Percentiles rank a stretch among this genome's conserved stretches.
phyloP scores from a whole-genome alignment of 2,888 invertebrate genomes.

The Idaea aversata region DNA sequence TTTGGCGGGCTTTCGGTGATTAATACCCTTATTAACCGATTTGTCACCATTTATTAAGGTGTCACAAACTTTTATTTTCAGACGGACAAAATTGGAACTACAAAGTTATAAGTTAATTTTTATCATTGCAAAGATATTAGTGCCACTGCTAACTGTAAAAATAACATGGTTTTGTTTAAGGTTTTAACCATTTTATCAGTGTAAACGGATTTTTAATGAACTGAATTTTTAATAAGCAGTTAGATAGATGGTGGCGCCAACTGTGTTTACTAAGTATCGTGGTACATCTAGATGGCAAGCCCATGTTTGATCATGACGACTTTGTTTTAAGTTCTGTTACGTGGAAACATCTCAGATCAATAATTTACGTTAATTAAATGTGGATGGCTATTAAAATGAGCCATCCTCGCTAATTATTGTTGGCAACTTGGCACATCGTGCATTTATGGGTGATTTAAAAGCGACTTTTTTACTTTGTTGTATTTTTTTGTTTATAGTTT shows the following conservation, averaged over 20 bases:
- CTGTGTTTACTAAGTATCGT: neutral
- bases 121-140: no score
- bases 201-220: no score
- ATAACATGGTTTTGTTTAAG: no score
- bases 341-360: neutral
- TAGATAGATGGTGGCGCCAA: neutral
- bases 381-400: neutral
- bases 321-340: neutral
- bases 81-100: no score
- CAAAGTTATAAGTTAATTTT: no score
- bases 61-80: no score
- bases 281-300: neutral
- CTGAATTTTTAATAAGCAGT: neutral
- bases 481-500: neutral
- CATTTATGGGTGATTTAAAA: neutral
- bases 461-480: neutral
- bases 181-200: no score
- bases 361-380: neutral
- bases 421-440: neutral
- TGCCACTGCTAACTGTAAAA: no score
- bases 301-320: neutral
- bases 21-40: no score
- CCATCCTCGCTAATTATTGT: neutral
- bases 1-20: no score
- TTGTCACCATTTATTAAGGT: no score